Evolutionary conservation across 2,797 vertebrate genomes (phyloP), one percentile per base, ranked within the genome.

Genomic region (Notoglanidium macrostoma): DNA sequence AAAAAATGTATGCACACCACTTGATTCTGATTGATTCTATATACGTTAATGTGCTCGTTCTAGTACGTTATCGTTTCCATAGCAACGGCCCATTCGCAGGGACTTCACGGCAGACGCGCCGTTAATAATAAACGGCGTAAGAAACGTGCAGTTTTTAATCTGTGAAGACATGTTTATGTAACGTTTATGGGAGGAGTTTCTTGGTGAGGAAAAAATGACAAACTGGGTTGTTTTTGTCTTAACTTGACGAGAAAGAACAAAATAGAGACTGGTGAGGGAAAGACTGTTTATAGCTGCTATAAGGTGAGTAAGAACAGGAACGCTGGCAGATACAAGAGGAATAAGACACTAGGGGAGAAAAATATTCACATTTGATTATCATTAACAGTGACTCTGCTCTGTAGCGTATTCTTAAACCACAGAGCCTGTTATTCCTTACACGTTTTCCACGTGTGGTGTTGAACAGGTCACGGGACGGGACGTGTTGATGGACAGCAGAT

Each of bases 401-500:
- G n/a, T 46, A 26, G 12, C 1, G 26, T 49, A 74, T 2, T 11
- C 5, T 21, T 23, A 26, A 46, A 46, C 4, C 23, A 14, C 26
- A 2, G 40, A 10, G 40, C 11, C 26, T 21, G 49, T 55, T 77
- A 9, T 77, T 77, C 49, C 8, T 32, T 19, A 29, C 73, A 44
- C 35, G 72, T 46, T 76, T 78, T 23, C 17, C 19, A 5, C 11
- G 3, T 0, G 8, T 40, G 19, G 21, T 40, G 55, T 59, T 92
- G 93, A 77, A 91, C 92, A 99, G 98, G 97, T 99, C 89, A 97
- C 97, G 10, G 98, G 97, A 90, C 96, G 96, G 85, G 98, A 99
- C 90, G 93, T 92, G 0, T 91, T 98, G 55, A 97, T 96, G 93
- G 97, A 98, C 77, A 95, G 96, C 77, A 95, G 96, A 94, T 94